These are phyloP conservation scores for Melanotus villosus DNA, from an alignment of 2,888 invertebrate species.

Conservation along the genomic window DNA sequence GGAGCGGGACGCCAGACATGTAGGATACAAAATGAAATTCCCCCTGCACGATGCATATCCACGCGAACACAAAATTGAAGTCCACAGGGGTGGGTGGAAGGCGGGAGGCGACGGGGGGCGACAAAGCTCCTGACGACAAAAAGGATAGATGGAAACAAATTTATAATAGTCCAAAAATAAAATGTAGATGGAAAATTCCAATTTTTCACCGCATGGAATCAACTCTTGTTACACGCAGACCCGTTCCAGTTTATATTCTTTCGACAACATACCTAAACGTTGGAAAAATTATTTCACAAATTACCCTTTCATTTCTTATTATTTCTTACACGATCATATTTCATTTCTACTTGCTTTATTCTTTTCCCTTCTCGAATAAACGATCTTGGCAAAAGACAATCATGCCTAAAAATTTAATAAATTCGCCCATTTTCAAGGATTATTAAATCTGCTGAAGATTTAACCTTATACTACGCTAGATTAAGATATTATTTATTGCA, in stretches of 20 bases:
- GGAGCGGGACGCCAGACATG: constrained; percentile 59
- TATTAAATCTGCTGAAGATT: too few relatives aligned
- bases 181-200: constrained; percentile 57
- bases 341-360: not conserved
- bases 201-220: constrained; percentile 56
- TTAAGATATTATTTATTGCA: too few relatives aligned
- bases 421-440: too few relatives aligned
- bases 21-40: constrained; percentile 67
- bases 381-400: too few relatives aligned
- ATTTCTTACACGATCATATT: constrained; percentile 7
- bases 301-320: constrained; percentile 18
- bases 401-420: too few relatives aligned
- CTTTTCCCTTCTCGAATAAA: too few relatives aligned
- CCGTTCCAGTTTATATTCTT: constrained; percentile 39
- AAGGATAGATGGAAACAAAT: constrained; percentile 64
- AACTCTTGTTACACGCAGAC: constrained; percentile 43
- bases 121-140: constrained; percentile 59
- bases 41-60: constrained; percentile 62
- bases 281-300: constrained; percentile 29
- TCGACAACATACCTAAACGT: constrained; percentile 32
- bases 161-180: constrained; percentile 63
- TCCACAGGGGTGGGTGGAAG: constrained; percentile 59
- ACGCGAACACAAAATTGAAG: constrained; percentile 64
- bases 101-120: constrained; percentile 48
- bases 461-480: too few relatives aligned